These are phyloP conservation scores for Drosophila pruinosa DNA, from an alignment of 1,140 invertebrate genomes.

Conservation along the genomic window DNA sequence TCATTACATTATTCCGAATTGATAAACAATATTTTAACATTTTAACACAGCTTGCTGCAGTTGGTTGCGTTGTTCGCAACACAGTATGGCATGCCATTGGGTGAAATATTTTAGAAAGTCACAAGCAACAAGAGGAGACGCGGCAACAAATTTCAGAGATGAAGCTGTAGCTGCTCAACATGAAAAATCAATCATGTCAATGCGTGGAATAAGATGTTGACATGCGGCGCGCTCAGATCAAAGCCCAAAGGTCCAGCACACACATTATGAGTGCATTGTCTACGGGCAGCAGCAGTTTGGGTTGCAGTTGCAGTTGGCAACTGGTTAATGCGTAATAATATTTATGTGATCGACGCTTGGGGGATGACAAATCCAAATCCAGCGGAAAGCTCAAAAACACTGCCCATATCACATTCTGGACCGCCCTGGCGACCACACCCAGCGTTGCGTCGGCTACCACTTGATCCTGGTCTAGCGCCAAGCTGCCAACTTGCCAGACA, in stretches of 20 bases:
- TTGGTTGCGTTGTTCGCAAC: too few relatives aligned
- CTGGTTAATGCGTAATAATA: slow-evolving; percentile 64
- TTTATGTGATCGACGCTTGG: slow-evolving; percentile 58
- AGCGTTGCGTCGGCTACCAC: slow-evolving; percentile 57
- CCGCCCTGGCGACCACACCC: slow-evolving; percentile 65
- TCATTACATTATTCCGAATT: too few relatives aligned
- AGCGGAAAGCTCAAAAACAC: slow-evolving; percentile 10
- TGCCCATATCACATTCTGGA: slow-evolving; percentile 41
- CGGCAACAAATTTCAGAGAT: slow-evolving; percentile 14
- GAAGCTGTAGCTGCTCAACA: slow-evolving; percentile 40
- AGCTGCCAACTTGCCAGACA: slow-evolving; percentile 33
- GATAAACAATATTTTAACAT: too few relatives aligned
- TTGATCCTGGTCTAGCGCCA: slow-evolving; percentile 57
- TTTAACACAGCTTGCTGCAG: too few relatives aligned
- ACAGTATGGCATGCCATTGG: slow-evolving; percentile 1
- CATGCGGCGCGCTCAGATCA: slow-evolving; percentile 63
- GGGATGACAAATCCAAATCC: slow-evolving; percentile 71
- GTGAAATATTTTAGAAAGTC: slow-evolving; percentile 66
- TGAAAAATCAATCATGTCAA: slow-evolving; percentile 75
- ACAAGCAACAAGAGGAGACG: not conserved
- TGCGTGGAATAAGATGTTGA: slow-evolving; percentile 71
- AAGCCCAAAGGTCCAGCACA: slow-evolving; percentile 30
- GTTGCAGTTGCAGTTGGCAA: not conserved
- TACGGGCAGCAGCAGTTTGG: not conserved
- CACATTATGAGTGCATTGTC: slow-evolving; percentile 65